phyloP scores from a whole-genome alignment of 1,140 invertebrate species.

The Drosophila neocordata region DNA sequence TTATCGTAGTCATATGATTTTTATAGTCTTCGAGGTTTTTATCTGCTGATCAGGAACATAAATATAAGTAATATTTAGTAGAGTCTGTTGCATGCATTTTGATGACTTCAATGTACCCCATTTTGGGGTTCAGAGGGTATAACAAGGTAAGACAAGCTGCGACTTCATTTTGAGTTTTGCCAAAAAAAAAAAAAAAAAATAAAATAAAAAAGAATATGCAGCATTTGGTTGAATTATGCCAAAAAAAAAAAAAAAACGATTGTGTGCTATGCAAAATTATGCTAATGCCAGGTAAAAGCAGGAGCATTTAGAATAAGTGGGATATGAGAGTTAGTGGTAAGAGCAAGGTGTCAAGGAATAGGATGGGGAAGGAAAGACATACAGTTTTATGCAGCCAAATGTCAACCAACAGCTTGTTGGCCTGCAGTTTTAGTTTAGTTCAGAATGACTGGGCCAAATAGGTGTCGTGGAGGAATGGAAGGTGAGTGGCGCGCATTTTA shows the following conservation, averaged over 20 bases:
- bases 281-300: slow-evolving; percentile 66
- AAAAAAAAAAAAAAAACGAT: slow-evolving; percentile 52
- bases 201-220: slow-evolving; percentile 61
- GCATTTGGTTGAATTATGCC: slow-evolving; percentile 73
- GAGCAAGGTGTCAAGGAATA: background rate
- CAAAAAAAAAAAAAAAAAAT: slow-evolving; percentile 52
- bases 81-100: background rate
- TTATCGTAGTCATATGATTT: too few relatives aligned
- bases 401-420: slow-evolving; percentile 57
- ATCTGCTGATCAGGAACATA: too few relatives aligned
- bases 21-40: too few relatives aligned
- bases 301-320: background rate
- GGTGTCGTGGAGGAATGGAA: background rate
- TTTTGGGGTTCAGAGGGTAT: background rate
- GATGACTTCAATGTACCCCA: background rate
- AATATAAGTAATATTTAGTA: background rate
- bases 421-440: slow-evolving; percentile 5
- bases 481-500: background rate
- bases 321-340: background rate
- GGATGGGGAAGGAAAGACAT: too few relatives aligned
- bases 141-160: slow-evolving; percentile 22
- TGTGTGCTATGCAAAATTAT: slow-evolving; percentile 75
- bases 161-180: slow-evolving; percentile 77
- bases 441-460: background rate
- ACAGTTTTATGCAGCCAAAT: slow-evolving; percentile 42